phyloP scores from a whole-genome alignment of 2,797 vertebrate genomes.

The Falco berigora region DNA sequence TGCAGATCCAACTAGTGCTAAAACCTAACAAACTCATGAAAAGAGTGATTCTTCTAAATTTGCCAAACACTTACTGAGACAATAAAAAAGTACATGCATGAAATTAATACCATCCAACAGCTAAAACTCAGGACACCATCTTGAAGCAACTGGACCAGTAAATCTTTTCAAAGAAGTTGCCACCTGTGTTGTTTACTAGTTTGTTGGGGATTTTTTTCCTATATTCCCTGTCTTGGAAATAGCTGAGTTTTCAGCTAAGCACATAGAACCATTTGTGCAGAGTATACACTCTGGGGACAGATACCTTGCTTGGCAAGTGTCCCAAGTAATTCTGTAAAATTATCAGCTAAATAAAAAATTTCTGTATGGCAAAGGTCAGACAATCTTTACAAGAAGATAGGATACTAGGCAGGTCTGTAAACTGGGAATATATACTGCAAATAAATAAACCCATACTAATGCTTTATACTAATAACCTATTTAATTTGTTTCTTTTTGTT shows the following conservation, averaged over 20 bases:
- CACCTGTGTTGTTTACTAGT: not conserved
- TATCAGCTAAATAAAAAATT: constrained; percentile 4
- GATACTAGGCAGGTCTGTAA: not conserved
- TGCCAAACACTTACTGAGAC: not conserved
- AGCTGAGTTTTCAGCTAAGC: not conserved
- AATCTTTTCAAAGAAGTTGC: not conserved
- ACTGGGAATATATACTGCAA: not conserved
- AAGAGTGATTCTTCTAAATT: not conserved
- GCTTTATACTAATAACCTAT: not conserved
- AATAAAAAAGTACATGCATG: not conserved
- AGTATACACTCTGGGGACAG: not conserved
- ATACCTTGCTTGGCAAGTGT: not conserved
- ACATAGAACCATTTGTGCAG: not conserved
- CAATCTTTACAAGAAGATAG: not conserved
- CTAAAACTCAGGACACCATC: not conserved
- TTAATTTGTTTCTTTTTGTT: not conserved
- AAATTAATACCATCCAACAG: not conserved
- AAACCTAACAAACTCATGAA: not conserved
- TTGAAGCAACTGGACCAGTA: not conserved
- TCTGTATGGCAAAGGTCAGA: not conserved
- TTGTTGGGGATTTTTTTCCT: not conserved
- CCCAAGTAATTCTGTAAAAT: constrained; percentile 2
- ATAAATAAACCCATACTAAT: not conserved
- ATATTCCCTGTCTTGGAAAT: not conserved
- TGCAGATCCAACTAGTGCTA: not conserved